Base-by-base conservation (phyloP, 2,888 invertebrate genomes). In the Drosophila niveifrons region DNA sequence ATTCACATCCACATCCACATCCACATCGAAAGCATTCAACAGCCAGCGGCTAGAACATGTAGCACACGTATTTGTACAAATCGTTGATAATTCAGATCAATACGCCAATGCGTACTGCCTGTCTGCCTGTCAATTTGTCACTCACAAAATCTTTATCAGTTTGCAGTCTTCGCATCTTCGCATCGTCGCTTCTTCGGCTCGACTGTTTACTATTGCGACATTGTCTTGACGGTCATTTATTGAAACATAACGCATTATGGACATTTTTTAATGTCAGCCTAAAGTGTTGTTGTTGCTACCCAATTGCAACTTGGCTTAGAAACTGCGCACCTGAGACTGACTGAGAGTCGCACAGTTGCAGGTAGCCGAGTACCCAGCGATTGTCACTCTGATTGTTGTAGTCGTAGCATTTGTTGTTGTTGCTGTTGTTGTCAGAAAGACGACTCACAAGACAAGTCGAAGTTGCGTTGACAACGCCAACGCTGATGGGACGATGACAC, bases 301-400 rank as follows among this genome's bases (percentile, higher is more conserved):
- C 61, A 69, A 39, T 8, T 57, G 57, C 57, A 47, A 46, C 46
- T 36, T 17, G 17, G 64, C 78, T 65, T 69, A 80, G 83, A 76
- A 9, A 23, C 46, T 36, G 57, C 36, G 18, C 57, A 57, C 57
- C 57, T 57, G 57, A 57, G 23, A 6, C 23, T 23, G 29, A 23
- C 71, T 66, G 86, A 64, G 68, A 85, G 85, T 85, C 85, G 73
- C 71, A 85, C 85, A 76, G 85, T 85, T 84, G 85, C 85, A 89
- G 85, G 85, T 85, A 85, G 74, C 85, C 88, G 80, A 85, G 85
- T 89, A 72, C 75, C 67, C 70, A 55, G 55, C 72, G 70, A 69
- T 82, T 80, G 84, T 78, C 71, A 77, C 65, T 50, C 56, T 58
- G 61, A 51, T 55, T 51, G 43, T 44, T 64, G 67, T 53, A 48